Evolutionary conservation across 2,888 invertebrate species (phyloP).

Genomic region (Stenichneumon culpator): DNA sequence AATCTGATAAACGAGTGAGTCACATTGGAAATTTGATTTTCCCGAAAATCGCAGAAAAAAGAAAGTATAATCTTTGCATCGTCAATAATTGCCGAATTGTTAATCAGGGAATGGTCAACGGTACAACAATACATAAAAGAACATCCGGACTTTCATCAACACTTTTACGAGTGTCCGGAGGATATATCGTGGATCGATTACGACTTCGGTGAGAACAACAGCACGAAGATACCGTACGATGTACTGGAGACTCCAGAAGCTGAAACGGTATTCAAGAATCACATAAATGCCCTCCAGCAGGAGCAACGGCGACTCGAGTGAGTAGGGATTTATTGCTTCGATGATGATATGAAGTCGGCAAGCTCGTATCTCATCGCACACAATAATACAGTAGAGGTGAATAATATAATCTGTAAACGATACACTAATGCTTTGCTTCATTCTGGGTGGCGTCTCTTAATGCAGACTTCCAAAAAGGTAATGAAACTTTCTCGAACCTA

Average conservation of each 20-base stretch:
- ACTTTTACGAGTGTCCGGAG: constrained; percentile 95
- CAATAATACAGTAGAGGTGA: not conserved
- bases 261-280: constrained; percentile 96
- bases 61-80: not conserved
- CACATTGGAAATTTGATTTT: not conserved
- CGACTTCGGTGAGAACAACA: constrained; percentile 89
- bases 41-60: not conserved
- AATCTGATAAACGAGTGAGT: constrained; percentile 83
- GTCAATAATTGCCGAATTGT: constrained; percentile 24
- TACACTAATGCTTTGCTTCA: constrained; percentile 83
- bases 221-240: constrained; percentile 95
- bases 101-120: constrained; percentile 93
- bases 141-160: constrained; percentile 97
- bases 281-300: constrained; percentile 95
- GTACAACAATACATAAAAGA: constrained; percentile 94
- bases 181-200: constrained; percentile 92
- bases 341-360: not conserved
- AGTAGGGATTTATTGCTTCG: constrained; percentile 83
- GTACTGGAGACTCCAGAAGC: constrained; percentile 96
- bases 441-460: constrained; percentile 84
- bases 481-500: constrained; percentile 68
- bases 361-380: not conserved
- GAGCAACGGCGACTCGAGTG: constrained; percentile 97
- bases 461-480: constrained; percentile 88
- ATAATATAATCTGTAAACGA: constrained; percentile 45